Base-by-base conservation (phyloP, 1,140 invertebrate genomes). In the Tetramorium parvispinum region DNA sequence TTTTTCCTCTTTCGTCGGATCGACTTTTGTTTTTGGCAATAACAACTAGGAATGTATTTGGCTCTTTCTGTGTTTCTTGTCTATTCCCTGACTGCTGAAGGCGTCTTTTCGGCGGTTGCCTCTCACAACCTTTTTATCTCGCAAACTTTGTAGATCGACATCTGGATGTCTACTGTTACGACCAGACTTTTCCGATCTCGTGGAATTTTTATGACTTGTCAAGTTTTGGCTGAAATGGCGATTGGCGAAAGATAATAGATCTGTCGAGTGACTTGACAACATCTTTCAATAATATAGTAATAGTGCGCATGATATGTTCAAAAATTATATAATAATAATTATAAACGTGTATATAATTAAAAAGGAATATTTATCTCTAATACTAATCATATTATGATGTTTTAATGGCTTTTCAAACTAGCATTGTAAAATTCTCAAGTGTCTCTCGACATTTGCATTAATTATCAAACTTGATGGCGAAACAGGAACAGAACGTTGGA, bases 11-110 rank as follows among this genome's bases (percentile, higher is more conserved):
- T 53, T 43, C 53, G 24, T 59, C 49, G 16, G 10, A 81, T 55
- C n/a, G 68, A 61, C 27, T 83, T 73, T 57, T 37, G 66, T 82
- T 82, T 83, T 83, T 83, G 79, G 79, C 79, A 83, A 83, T 83
- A 83, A 83, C 68, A 49, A 75, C 53, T 57, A 46, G 37, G 18
- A 27, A 73, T 18, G 11, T 71, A 57, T 27, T 73, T 27, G 53
- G 40, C 40, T 59, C 53, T 46, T 57, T 43, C 40, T 8, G 4
- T 21, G 18, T 24, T 83, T 51, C 49, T 81, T 81, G 21, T 70
- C 53, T 59, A 73, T 75, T 82, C 24, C 40, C 24, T 49, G 27
- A 53, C 18, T 71, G 43, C 37, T 18, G 18, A 43, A 70, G 79
- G 40, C 53, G 68, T 83, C 79, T 83, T 55, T 66, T 53, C 21